Evolutionary conservation across 2,113 vertebrate species (phyloP), one percentile per base, ranked within the genome.

Genomic region (Rhinopomastus cyanomelas): DNA sequence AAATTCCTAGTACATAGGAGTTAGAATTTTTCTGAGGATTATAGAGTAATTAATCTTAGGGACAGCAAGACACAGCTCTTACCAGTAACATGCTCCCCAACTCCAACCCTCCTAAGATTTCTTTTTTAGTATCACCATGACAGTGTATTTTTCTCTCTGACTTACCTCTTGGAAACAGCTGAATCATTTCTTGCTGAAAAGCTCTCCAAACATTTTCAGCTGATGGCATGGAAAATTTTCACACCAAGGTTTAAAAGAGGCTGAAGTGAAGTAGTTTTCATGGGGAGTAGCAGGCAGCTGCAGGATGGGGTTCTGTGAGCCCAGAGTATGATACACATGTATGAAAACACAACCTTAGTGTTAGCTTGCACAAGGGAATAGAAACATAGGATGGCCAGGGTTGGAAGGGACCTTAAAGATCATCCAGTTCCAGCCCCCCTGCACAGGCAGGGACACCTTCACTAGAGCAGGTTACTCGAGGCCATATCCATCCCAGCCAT

Each of bases 161-260:
- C 18, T 85, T 62, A 26, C 10, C 87, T 62, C 37, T 84, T 69
- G 21, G 30, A 89, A 92, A 85, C 25, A 82, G 61, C 85, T 95
- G 89, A 88, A 34, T 92, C 72, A 91, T 81, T 91, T 74, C 61
- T 92, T 74, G 36, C 39, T 64, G 49, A 67, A 77, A 59, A 68
- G 53, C 44, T 62, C 21, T 86, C 59, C 51, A 85, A 37, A 66
- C n/a, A 56, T 80, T 32, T 87, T 64, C 69, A 61, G 81, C 30
- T 42, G 34, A 8, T 37, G 64, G 11, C 39, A 44, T 22, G 62
- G 85, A 91, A 91, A 81, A 60, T 60, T 85, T 73, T 71, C 49
- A 49, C 5, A 17, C 21, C 25, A 32, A 44, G 32, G 8, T 65
- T 88, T 93, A 26, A 34, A 44, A 66, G 84, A 74, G 68, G 71